These are phyloP conservation scores for Eulemur rufifrons DNA, from an alignment of 2,113 vertebrate species.

Conservation along the genomic window DNA sequence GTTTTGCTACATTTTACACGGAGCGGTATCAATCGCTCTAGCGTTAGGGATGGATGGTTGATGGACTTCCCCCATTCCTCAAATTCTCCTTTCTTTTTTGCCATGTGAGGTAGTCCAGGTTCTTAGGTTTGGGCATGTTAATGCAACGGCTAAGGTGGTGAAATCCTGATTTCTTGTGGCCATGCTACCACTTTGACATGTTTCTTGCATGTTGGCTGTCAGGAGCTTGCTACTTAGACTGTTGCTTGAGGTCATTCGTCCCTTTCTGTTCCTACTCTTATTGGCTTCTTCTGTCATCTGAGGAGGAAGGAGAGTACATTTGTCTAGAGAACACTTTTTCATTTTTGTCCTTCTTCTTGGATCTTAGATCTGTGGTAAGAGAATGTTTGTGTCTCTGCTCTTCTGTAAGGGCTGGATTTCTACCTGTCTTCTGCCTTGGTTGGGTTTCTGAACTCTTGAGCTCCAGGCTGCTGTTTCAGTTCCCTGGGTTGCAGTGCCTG, in stretches of 20 bases:
- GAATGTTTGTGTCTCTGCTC: not conserved
- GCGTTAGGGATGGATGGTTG: not conserved
- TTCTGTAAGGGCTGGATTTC: not conserved
- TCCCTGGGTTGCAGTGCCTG: slow-evolving; percentile 65
- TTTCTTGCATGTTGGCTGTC: not conserved
- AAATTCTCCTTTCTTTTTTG: not conserved
- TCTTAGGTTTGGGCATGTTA: not conserved
- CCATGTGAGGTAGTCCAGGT: not conserved
- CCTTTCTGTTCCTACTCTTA: not conserved
- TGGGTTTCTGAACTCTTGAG: slow-evolving; percentile 20
- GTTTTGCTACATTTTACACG: not conserved
- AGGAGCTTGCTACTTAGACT: not conserved
- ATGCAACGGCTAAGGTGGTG: not conserved
- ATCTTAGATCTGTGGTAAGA: not conserved
- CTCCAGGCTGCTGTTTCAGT: slow-evolving; percentile 24
- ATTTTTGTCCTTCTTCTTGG: not conserved
- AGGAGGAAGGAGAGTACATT: not conserved
- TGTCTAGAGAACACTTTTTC: not conserved
- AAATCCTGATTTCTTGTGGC: not conserved
- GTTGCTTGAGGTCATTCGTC: not conserved
- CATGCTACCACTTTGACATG: not conserved
- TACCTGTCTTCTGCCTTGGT: not conserved
- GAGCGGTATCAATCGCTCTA: not conserved
- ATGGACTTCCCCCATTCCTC: not conserved
- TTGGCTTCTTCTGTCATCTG: not conserved